Conservation (phyloP, 2,113 vertebrate genomes). For the Perca flavescens region DNA sequence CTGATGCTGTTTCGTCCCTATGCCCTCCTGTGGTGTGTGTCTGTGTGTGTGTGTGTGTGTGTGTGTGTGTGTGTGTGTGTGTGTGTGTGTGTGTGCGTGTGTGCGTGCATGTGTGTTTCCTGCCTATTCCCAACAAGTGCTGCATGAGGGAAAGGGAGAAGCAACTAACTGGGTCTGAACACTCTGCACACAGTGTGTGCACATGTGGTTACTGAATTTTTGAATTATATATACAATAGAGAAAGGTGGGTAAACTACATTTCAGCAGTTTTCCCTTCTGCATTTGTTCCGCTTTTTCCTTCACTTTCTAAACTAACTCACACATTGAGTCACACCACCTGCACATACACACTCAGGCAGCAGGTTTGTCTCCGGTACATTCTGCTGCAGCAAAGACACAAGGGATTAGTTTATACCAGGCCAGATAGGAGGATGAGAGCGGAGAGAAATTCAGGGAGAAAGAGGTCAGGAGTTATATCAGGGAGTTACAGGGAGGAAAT, state of each 20-base stretch:
- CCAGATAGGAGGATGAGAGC: constrained; percentile 38
- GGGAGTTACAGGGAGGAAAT: not conserved
- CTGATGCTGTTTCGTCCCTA: constrained; percentile 40
- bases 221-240: not conserved
- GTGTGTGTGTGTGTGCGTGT: not conserved
- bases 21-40: constrained; percentile 2
- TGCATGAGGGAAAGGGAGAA: no score
- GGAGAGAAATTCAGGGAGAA: constrained; percentile 34
- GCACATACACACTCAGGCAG: constrained; percentile 13
- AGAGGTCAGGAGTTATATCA: constrained; percentile 29
- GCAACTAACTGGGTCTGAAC: no score
- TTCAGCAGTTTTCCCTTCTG: not conserved
- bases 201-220: constrained; percentile 8
- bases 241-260: not conserved
- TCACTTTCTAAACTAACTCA: constrained; percentile 14
- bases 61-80: not conserved
- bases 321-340: constrained; percentile 3
- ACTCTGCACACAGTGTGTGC: no score
- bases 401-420: constrained; percentile 55
- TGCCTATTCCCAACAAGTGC: no score
- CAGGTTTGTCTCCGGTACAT: constrained; percentile 44
- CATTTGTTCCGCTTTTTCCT: not conserved
- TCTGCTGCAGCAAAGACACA: constrained; percentile 45
- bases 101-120: constrained; percentile 1
- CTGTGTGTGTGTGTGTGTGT: not conserved